Conservation (phyloP, 2,113 vertebrate species). For the Centrocercus urophasianus region DNA sequence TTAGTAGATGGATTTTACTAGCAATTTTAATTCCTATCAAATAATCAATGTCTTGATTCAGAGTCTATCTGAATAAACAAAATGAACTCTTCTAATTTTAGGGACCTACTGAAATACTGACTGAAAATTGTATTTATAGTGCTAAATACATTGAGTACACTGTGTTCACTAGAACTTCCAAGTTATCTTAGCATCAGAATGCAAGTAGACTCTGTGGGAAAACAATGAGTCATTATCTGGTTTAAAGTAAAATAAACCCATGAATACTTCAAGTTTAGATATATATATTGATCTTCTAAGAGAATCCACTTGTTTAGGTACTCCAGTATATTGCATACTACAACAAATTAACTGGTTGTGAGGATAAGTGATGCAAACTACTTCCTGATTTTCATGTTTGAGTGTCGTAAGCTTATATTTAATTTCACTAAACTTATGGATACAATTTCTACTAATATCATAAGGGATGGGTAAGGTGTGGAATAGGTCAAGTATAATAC, state of each 20-base stretch:
- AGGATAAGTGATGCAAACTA: neutral
- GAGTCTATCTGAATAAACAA: neutral
- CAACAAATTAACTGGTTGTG: neutral
- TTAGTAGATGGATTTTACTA: neutral
- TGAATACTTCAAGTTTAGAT: neutral
- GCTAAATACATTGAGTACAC: neutral
- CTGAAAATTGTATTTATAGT: neutral
- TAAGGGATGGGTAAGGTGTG: neutral
- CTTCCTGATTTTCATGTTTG: neutral
- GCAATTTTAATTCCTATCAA: neutral
- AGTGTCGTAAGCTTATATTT: neutral
- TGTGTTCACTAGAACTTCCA: neutral
- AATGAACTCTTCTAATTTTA: neutral
- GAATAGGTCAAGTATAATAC: neutral
- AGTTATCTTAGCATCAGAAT: neutral
- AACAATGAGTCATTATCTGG: neutral
- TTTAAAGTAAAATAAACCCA: neutral
- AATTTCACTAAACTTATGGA: neutral
- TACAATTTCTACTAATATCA: neutral
- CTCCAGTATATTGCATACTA: neutral
- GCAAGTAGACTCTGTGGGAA: neutral
- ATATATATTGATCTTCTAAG: neutral
- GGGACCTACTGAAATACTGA: neutral
- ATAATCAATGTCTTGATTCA: neutral
- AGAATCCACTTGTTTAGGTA: neutral